phyloP scores from a whole-genome alignment of 2,888 invertebrate species.

The Epinotia nisella region DNA sequence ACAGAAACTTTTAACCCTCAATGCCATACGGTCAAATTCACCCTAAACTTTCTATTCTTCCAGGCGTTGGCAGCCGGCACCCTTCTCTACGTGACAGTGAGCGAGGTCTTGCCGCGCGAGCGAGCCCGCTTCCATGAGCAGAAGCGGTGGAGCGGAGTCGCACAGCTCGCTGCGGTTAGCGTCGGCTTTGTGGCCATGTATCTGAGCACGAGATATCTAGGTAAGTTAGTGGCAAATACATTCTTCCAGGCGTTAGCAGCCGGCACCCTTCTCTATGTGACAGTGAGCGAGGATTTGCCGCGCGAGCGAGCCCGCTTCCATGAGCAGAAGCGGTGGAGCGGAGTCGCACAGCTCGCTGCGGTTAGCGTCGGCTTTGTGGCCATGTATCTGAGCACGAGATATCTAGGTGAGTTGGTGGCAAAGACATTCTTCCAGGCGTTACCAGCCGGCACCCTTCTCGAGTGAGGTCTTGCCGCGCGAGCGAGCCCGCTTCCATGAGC shows the following conservation, averaged over 20 bases:
- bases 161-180: conserved; percentile 86
- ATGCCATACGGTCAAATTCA: neutral
- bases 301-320: conserved; percentile 91
- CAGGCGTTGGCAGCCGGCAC: conserved; percentile 91
- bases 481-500: conserved; percentile 89
- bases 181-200: conserved; percentile 87
- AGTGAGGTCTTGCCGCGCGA: conserved; percentile 91
- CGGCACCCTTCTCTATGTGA: conserved; percentile 91
- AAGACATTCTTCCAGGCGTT: conserved; percentile 84
- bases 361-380: conserved; percentile 85
- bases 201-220: conserved; percentile 85
- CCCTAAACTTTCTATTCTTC: conserved; percentile 44
- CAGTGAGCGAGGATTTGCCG: conserved; percentile 90
- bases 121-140: conserved; percentile 89
- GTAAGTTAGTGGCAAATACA: conserved; percentile 58
- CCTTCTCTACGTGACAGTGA: conserved; percentile 90
- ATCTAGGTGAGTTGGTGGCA: too few species aligned
- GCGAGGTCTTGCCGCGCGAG: conserved; percentile 91
- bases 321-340: conserved; percentile 83
- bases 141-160: conserved; percentile 84
- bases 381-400: conserved; percentile 87
- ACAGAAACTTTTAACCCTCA: too few species aligned
- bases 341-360: conserved; percentile 86
- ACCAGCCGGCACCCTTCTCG: conserved; percentile 89
- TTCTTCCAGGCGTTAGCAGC: conserved; percentile 87